Evolutionary conservation across 1,140 invertebrate species (phyloP), one percentile per base, ranked within the genome.

Genomic region (Diuraphis noxia): DNA sequence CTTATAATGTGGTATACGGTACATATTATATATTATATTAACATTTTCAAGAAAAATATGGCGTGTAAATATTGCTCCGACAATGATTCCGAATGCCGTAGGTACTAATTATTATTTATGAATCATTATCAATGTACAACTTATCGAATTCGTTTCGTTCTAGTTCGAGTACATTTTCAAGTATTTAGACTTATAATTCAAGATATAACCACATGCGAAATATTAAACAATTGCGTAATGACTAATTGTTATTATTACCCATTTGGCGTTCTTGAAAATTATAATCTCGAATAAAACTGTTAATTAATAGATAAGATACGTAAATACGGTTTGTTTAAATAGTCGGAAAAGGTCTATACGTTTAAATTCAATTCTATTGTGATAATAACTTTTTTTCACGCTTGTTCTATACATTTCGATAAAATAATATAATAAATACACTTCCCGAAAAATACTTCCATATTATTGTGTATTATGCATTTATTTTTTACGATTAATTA

Each of bases 141-240:
- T 86, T 86, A 86, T 86, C 85, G 85, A 86, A 5, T 86, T 38
- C 46, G 34, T 86, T 86, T 36, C 21, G 85, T 36, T 25, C 34
- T 72, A 72, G 56, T 72, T 86, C 46, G 46, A 86, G 85, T 52
- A 41, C 23, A 38, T 49, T 52, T 52, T 40, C 21, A 23, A 86
- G 85, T 86, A 30, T 8, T 86, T 52, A 21, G 21, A 36, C 84
- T 86, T 23, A 86, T 23, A 52, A 82, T 30, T 41, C 43, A 10
- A 86, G 43, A 86, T 52, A 86, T 23, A 49, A 52, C n/a, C 34
- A 23, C 6, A 36, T 25, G 85, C 43, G 21, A 52, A 49, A 49
- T n/a, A n/a, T 25, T 23, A 52, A 86, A 86, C 85, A 25, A 86
- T 86, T 86, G 23, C 85, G 85, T 43, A 86, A 86, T 38, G n/a